Evolutionary conservation across 2,888 invertebrate genomes (phyloP), one percentile per base, ranked within the genome.

Genomic region (Zygaena filipendulae): DNA sequence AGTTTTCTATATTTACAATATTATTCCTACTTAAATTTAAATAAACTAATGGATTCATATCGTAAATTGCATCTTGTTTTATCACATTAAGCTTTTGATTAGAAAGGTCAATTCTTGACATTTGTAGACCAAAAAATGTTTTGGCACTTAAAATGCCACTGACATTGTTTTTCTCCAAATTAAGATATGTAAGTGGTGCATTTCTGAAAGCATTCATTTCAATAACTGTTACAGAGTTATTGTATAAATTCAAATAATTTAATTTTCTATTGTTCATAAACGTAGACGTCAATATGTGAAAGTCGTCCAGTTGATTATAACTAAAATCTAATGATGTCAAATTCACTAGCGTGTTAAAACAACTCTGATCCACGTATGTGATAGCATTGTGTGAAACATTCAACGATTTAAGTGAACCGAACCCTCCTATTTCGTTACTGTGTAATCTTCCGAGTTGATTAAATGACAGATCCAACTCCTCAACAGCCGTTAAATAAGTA

Each of bases 301-400:
- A n/a, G n/a, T n/a, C n/a, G 3, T 39, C 44, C 3, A 77, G 64
- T 22, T 40, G 41, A 38, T 77, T 77, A 23, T 52, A 47, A 35
- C 63, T 66, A 3, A 77, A 44, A 40, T 75, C 75, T 1, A 68
- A 25, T 1, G 21, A 29, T 33, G 45, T 28, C 13, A 77, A 47
- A 30, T 50, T 47, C 3, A 43, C 39, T 3, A 61, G 59, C 37
- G 56, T 55, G 28, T 47, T 57, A 27, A 75, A 74, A 35, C 63
- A 62, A 35, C 62, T 59, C 0, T 52, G 47, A 20, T 74, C 69
- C 2, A 77, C 28, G 3, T 25, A 33, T 40, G 52, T 47, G 8
- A 77, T 56, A 1, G 25, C 32, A 39, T 75, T 77, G 35, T 64
- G 40, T 0, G 74, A 70, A 19, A 62, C 43, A 30, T 75, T 74